Evolutionary conservation across 2,888 invertebrate species (phyloP), one percentile per base, ranked within the genome.

Genomic region (Caenorhabditis sinica): DNA sequence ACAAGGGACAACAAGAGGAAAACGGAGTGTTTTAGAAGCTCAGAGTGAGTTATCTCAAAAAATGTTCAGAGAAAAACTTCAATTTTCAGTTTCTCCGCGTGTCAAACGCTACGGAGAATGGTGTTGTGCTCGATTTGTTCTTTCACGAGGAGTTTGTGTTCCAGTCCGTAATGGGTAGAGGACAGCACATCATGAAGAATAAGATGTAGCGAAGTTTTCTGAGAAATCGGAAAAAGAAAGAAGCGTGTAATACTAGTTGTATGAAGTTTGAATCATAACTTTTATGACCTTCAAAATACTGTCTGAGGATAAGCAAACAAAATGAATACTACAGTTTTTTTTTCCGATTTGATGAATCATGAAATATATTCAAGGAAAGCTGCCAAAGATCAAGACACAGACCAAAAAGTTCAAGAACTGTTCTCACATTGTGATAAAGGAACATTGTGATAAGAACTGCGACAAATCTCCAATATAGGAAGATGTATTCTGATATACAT

Each of bases 1-100:
- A 36, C 72, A 40, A 45, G 86, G 86, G 65, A 84, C 85, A n/a
- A 88, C 86, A 1, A 40, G 82, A 76, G 84, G 84, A 45, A 86
- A 81, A 25, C 2, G 83, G 40, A 84, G 82, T 69, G 58, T 71
- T 53, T 20, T 75, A 2, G 49, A 58, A 68, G n/a, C 23, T 2
- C 40, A 66, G 43, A 15, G 73, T 73, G 56, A 17, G 3, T 8
- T 28, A 63, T 11, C 2, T 28, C 13, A n/a, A 28, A 45, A 45
- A 45, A 23, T n/a, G n/a, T n/a, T n/a, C n/a, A n/a, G n/a, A n/a
- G n/a, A n/a, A n/a, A n/a, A n/a, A n/a, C n/a, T n/a, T n/a, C n/a
- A 28, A 8, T 49, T 56, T 65, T 53, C 84, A 79, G 71, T 74
- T 8, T 33, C 33, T 8, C 36, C 43, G 15, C 80, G 80, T 20